phyloP scores from a whole-genome alignment of 2,113 vertebrate species.

The Stegastes partitus region DNA sequence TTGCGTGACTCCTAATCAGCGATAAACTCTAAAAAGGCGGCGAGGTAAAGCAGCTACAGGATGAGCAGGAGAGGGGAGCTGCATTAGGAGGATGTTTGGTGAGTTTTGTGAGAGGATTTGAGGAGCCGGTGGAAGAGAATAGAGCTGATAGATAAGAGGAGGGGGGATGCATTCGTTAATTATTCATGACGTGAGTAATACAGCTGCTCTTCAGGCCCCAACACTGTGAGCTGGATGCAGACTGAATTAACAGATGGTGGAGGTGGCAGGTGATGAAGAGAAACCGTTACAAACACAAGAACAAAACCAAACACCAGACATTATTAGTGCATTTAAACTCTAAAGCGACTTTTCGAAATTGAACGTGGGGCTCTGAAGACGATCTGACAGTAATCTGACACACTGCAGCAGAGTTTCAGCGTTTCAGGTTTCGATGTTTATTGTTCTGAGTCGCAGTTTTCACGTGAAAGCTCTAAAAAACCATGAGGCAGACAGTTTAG shows the following conservation, averaged over 20 bases:
- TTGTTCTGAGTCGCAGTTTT: not conserved
- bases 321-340: too few species aligned
- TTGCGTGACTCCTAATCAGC: slow-evolving; percentile 18
- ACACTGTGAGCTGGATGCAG: slow-evolving; percentile 28
- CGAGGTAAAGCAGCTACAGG: slow-evolving; percentile 17
- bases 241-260: slow-evolving; percentile 30
- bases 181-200: slow-evolving; percentile 46
- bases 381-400: too few species aligned
- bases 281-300: not conserved
- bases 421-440: not conserved
- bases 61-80: not conserved
- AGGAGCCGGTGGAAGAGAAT: slow-evolving; percentile 44
- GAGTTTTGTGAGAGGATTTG: slow-evolving; percentile 37
- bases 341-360: not conserved
- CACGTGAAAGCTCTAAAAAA: not conserved
- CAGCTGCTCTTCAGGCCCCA: slow-evolving; percentile 24
- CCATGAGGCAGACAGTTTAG: not conserved
- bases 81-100: slow-evolving; percentile 10
- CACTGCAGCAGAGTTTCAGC: not conserved
- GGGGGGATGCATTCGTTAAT: slow-evolving; percentile 42
- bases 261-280: slow-evolving; percentile 3
- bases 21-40: slow-evolving; percentile 29
- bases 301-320: too few species aligned
- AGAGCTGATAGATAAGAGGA: slow-evolving; percentile 42
- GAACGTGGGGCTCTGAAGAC: too few species aligned